Percentiles rank a stretch among this genome's conserved stretches.
Conservation (phyloP, 2,113 vertebrate species). For the Oreochromis niloticus region DNA sequence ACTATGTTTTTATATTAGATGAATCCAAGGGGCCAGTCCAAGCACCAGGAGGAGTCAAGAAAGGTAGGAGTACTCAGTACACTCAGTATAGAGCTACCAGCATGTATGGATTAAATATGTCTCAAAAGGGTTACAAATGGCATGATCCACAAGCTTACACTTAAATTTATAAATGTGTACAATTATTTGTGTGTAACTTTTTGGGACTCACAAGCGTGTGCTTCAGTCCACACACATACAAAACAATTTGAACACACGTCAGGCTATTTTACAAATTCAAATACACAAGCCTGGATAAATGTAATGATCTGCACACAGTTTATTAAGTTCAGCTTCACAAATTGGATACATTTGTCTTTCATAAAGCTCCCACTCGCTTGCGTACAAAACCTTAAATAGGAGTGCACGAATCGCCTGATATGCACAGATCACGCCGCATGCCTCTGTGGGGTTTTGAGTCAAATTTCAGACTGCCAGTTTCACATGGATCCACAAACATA, state of each 20-base stretch:
- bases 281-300: background rate
- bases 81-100: background rate
- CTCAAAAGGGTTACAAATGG: background rate
- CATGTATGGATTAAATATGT: background rate
- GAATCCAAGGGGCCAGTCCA: conserved; percentile 77
- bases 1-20: conserved; percentile 64
- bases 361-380: background rate
- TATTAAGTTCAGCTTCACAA: background rate
- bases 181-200: background rate
- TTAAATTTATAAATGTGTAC: background rate
- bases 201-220: background rate
- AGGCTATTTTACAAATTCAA: background rate
- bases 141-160: background rate
- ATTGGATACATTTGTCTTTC: background rate
- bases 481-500: background rate
- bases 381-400: background rate
- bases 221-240: background rate
- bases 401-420: background rate
- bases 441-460: background rate
- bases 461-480: background rate
- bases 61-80: conserved; percentile 68
- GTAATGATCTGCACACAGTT: background rate
- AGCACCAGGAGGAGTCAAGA: conserved; percentile 82
- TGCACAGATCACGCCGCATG: background rate
- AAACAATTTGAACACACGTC: background rate